These are phyloP conservation scores for Cyanocitta stelleri DNA, from an alignment of 2,113 vertebrate species.

Conservation along the genomic window DNA sequence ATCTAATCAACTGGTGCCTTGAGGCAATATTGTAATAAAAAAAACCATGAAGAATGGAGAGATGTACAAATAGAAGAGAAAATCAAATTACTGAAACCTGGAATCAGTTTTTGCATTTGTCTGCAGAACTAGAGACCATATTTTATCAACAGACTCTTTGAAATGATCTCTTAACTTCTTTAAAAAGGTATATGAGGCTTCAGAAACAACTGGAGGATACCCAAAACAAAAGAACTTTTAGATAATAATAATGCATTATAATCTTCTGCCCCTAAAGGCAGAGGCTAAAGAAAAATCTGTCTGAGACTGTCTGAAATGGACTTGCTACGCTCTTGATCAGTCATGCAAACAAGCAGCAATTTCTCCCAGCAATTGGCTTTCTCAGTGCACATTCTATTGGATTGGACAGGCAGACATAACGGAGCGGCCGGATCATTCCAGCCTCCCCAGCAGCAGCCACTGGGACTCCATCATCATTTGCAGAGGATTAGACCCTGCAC, in stretches of 20 bases:
- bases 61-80: not conserved
- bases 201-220: conserved; percentile 39
- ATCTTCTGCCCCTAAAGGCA: conserved; percentile 75
- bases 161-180: not conserved
- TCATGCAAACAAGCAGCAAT: conserved; percentile 80
- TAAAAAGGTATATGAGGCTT: not conserved
- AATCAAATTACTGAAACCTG: not conserved
- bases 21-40: not conserved
- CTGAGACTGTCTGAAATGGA: conserved; percentile 79
- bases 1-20: not conserved
- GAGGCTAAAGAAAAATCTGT: conserved; percentile 80
- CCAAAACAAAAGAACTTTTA: conserved; percentile 55
- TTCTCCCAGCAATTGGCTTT: conserved; percentile 79
- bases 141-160: not conserved
- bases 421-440: conserved; percentile 18
- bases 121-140: not conserved
- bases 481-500: conserved; percentile 44
- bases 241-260: conserved; percentile 72
- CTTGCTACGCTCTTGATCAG: conserved; percentile 79
- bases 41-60: not conserved
- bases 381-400: conserved; percentile 76
- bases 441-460: conserved; percentile 41
- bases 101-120: not conserved
- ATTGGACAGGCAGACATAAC: conserved; percentile 71
- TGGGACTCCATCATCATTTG: conserved; percentile 28